Percentiles rank a stretch among this genome's conserved stretches.
Conservation (phyloP, 2,888 invertebrate species). For the Rhogogaster chlorosoma region DNA sequence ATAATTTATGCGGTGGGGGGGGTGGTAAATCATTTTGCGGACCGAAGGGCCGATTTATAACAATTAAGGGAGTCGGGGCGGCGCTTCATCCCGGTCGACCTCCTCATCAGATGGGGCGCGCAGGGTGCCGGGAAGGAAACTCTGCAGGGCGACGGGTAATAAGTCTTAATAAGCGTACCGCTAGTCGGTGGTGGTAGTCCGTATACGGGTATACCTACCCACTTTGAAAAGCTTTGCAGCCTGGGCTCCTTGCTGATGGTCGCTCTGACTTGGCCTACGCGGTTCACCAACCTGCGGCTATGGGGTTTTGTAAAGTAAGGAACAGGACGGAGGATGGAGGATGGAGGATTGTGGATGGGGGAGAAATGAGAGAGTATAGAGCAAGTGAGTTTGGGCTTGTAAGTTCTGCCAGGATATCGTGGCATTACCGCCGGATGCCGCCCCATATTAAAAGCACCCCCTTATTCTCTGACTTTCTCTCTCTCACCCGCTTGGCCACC, state of each 20-base stretch:
- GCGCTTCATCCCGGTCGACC: slow-evolving; percentile 33
- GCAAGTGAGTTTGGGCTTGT: slow-evolving; percentile 34
- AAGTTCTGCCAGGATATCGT: slow-evolving; percentile 46
- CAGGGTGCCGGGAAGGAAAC: slow-evolving; percentile 56
- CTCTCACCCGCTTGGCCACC: background rate
- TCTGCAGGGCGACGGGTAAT: slow-evolving; percentile 43
- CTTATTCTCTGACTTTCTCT: background rate
- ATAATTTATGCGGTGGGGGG: slow-evolving; percentile 44
- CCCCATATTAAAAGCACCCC: slow-evolving; percentile 44
- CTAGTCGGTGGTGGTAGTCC: slow-evolving; percentile 12
- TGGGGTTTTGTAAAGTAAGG: slow-evolving; percentile 25
- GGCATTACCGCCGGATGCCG: slow-evolving; percentile 52
- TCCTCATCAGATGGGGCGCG: slow-evolving; percentile 19
- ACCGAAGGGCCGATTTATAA: slow-evolving; percentile 76
- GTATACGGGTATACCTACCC: background rate
- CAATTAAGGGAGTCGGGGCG: slow-evolving; percentile 69
- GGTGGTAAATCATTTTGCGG: slow-evolving; percentile 74
- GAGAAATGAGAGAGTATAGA: slow-evolving; percentile 13
- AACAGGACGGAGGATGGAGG: background rate
- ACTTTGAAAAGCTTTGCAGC: slow-evolving; percentile 41
- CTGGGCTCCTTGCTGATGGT: background rate
- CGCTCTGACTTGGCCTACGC: slow-evolving; percentile 18
- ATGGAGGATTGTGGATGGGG: background rate
- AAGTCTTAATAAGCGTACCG: slow-evolving; percentile 49
- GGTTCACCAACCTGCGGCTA: slow-evolving; percentile 4